phyloP scores from a whole-genome alignment of 2,113 vertebrate species.

The Epinephelus fuscoguttatus region DNA sequence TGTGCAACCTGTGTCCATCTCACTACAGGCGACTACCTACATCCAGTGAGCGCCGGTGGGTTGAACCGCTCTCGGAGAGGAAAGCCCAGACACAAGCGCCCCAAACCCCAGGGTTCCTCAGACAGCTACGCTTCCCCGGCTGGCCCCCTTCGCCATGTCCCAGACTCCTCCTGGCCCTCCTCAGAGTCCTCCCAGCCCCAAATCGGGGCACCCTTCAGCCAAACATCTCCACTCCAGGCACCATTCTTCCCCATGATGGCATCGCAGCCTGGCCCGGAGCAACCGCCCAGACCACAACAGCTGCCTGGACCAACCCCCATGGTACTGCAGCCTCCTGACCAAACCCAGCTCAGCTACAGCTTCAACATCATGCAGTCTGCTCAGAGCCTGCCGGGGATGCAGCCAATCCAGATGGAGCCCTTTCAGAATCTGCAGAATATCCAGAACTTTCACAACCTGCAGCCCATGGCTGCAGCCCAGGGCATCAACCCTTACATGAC shows the following conservation, averaged over 20 bases:
- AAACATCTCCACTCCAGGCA: slow-evolving; percentile 74
- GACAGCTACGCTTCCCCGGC: slow-evolving; percentile 73
- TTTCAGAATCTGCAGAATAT: slow-evolving; percentile 65
- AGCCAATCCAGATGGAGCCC: slow-evolving; percentile 68
- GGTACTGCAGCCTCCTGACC: slow-evolving; percentile 68
- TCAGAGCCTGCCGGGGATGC: slow-evolving; percentile 64
- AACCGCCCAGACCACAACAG: slow-evolving; percentile 49
- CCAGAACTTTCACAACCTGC: slow-evolving; percentile 64
- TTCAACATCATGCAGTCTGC: slow-evolving; percentile 64
- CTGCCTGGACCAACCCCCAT: slow-evolving; percentile 44
- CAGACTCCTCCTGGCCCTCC: slow-evolving; percentile 78
- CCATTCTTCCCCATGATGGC: slow-evolving; percentile 65
- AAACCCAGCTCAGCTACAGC: slow-evolving; percentile 61
- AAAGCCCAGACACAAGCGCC: slow-evolving; percentile 84
- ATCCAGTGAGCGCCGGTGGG: slow-evolving; percentile 64
- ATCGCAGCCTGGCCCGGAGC: slow-evolving; percentile 43
- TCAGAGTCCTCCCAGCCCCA: slow-evolving; percentile 76
- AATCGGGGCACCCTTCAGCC: slow-evolving; percentile 59
- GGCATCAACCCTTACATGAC: slow-evolving; percentile 76
- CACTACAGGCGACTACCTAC: slow-evolving; percentile 75
- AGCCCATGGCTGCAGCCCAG: slow-evolving; percentile 65
- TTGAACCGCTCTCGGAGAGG: slow-evolving; percentile 79
- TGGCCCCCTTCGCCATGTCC: slow-evolving; percentile 50
- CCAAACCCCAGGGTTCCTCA: slow-evolving; percentile 82
- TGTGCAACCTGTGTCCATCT: no score